phyloP scores from a whole-genome alignment of 2,888 invertebrate genomes.

The Erebia ligea region DNA sequence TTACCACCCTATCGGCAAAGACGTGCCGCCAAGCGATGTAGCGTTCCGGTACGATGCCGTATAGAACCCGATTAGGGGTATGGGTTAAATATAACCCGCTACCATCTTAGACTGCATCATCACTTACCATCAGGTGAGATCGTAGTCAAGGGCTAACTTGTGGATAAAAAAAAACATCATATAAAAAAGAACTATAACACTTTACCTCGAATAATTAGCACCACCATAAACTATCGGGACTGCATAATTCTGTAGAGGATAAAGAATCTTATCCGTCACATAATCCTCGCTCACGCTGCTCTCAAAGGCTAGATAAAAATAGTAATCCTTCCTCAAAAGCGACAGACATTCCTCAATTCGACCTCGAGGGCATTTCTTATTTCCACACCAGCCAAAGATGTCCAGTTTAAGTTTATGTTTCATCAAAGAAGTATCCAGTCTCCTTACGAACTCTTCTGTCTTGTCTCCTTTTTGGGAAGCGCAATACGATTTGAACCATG shows the following conservation, averaged over 20 bases:
- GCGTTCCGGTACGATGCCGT: too few species aligned
- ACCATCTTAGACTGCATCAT: slow-evolving; percentile 23
- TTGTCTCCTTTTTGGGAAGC: slow-evolving; percentile 47
- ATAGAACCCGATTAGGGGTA: too few species aligned
- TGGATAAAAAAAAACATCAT: background rate
- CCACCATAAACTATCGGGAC: slow-evolving; percentile 88
- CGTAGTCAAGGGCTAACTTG: background rate
- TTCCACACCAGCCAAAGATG: slow-evolving; percentile 66
- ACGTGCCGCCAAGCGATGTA: too few species aligned
- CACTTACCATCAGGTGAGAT: background rate
- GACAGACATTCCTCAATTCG: slow-evolving; percentile 57
- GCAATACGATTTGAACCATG: slow-evolving; percentile 71
- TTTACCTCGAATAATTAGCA: slow-evolving; percentile 78
- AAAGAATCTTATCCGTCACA: slow-evolving; percentile 65
- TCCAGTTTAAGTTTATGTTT: slow-evolving; percentile 58
- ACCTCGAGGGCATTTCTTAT: slow-evolving; percentile 55
- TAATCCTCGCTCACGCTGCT: slow-evolving; percentile 65
- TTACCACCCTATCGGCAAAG: too few species aligned
- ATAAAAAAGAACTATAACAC: background rate
- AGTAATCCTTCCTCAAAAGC: slow-evolving; percentile 61
- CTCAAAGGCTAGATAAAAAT: slow-evolving; percentile 72
- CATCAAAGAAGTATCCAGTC: slow-evolving; percentile 49
- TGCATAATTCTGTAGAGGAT: slow-evolving; percentile 80
- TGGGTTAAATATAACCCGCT: too few species aligned
- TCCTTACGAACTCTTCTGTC: slow-evolving; percentile 41